Evolutionary conservation across 2,113 vertebrate genomes (phyloP), one percentile per base, ranked within the genome.

Genomic region (Sakesphorus luctuosus): DNA sequence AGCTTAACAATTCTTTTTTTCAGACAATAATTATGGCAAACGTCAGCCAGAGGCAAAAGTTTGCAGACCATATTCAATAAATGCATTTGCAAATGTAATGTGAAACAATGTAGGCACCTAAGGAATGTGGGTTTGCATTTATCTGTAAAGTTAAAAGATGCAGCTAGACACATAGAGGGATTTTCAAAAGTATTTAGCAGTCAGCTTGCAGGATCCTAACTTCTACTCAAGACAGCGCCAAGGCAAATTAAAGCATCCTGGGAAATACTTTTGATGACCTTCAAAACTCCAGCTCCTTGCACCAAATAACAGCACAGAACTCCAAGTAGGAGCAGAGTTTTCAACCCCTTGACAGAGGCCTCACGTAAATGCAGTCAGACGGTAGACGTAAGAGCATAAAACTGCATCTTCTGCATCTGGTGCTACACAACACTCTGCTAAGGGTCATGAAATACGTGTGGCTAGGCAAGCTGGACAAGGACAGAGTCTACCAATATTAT

Each of bases 401-500:
- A 6, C 14, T 53, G 17, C 43, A 59, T 15, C 31, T 67, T 80
- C 75, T 79, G 50, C 38, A 59, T 44, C 29, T 55, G 43, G 20
- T 20, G 38, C 77, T 68, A 44, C 38, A 81, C 62, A 82, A 18
- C 3, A 10, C 35, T 61, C 46, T 72, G 52, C 47, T 75, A 43
- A 82, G 68, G 18, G 56, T 33, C 2, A 0, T 18, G 15, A 75
- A 84, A 71, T 10, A 31, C 0, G 0, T 8, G 40, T 6, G 4
- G 20, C 19, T 43, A 36, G 1, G 3, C 26, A 53, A 82, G 29
- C 14, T 2, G 1, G n/a, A 28, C 35, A 35, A 77, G 18, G 63
- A 59, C 9, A 33, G 36, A 94, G 56, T 9, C 59, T 53, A 35
- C 43, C 1, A 2, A 18, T 38, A 29, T 17, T 23, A 4, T 43